A percentile compares a stretch with the other conserved stretches of the same genome.
phyloP scores from a whole-genome alignment of 2,888 invertebrate genomes.

The Alloplasta piceator region DNA sequence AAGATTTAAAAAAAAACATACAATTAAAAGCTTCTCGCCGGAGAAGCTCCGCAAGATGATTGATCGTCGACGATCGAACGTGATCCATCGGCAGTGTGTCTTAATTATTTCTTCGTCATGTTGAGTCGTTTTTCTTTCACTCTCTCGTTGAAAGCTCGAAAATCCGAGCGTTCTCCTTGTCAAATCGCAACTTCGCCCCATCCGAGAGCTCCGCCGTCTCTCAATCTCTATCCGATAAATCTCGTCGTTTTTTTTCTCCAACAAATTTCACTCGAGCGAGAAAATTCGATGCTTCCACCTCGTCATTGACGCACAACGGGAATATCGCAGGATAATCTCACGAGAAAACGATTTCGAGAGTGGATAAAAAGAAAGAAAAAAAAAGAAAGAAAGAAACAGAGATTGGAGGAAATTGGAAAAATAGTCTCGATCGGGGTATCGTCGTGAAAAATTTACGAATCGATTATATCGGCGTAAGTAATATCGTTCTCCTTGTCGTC shows the following conservation, averaged over 20 bases:
- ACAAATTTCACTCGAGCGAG: conserved; percentile 68
- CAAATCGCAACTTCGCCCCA: no score
- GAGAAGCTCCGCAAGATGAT: background rate
- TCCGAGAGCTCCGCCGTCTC: no score
- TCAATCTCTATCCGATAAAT: background rate
- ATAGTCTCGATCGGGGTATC: no score
- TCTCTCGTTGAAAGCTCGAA: no score
- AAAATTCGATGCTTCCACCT: conserved; percentile 47
- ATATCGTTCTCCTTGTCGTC: conserved; percentile 58
- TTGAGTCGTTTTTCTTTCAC: no score
- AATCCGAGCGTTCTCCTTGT: no score
- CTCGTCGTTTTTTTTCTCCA: background rate
- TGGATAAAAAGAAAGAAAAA: conserved; percentile 24
- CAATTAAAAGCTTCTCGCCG: conserved; percentile 12
- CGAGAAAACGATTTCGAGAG: conserved; percentile 54
- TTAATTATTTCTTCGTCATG: no score
- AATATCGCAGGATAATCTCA: conserved; percentile 51
- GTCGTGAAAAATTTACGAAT: conserved; percentile 26
- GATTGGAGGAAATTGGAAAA: no score
- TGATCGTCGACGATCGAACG: conserved; percentile 23
- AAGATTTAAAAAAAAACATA: background rate
- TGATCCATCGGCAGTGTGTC: background rate
- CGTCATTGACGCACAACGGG: conserved; percentile 63
- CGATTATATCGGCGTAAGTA: conserved; percentile 51
- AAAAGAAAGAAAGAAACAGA: conserved; percentile 18